These are phyloP conservation scores for Mythimna vitellina DNA, from an alignment of 2,888 invertebrate species.

Conservation along the genomic window DNA sequence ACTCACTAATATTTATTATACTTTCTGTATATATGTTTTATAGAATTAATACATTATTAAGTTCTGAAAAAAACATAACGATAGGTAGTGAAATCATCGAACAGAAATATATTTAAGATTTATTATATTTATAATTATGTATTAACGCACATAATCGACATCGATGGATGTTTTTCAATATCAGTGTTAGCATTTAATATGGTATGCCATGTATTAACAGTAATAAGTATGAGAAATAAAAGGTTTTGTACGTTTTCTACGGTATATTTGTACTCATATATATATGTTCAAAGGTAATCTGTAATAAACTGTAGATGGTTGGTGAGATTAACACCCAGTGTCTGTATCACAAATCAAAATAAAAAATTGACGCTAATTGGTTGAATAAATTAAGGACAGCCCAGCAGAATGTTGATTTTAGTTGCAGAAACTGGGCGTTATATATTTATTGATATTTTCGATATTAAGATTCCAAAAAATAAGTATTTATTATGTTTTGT, in stretches of 20 bases:
- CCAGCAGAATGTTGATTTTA: not conserved
- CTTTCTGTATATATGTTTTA: conserved; percentile 15
- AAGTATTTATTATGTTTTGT: conserved; percentile 39
- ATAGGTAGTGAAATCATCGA: conserved; percentile 56
- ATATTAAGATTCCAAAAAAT: conserved; percentile 30
- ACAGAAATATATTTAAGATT: conserved; percentile 32
- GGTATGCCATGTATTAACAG: conserved; percentile 25
- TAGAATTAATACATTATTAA: not conserved
- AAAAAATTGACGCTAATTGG: not conserved
- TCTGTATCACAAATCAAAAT: not conserved
- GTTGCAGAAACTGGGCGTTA: not conserved
- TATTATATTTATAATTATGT: conserved; percentile 1
- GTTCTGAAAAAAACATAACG: conserved; percentile 24
- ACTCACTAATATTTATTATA: conserved; percentile 8
- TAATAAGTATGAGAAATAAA: conserved; percentile 29
- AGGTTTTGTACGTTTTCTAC: conserved; percentile 62
- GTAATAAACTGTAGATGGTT: conserved; percentile 5
- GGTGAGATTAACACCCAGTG: not conserved
- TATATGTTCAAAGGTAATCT: conserved; percentile 20
- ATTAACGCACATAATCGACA: conserved; percentile 29
- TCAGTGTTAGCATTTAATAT: conserved; percentile 21
- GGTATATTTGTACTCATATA: conserved; percentile 37
- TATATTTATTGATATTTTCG: conserved; percentile 30
- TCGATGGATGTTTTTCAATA: conserved; percentile 32
- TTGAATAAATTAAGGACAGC: not conserved